Percentiles rank a stretch among this genome's conserved stretches.
These are phyloP conservation scores for Iphiclides podalirius DNA, from an alignment of 2,888 invertebrate genomes.

Conservation along the genomic window DNA sequence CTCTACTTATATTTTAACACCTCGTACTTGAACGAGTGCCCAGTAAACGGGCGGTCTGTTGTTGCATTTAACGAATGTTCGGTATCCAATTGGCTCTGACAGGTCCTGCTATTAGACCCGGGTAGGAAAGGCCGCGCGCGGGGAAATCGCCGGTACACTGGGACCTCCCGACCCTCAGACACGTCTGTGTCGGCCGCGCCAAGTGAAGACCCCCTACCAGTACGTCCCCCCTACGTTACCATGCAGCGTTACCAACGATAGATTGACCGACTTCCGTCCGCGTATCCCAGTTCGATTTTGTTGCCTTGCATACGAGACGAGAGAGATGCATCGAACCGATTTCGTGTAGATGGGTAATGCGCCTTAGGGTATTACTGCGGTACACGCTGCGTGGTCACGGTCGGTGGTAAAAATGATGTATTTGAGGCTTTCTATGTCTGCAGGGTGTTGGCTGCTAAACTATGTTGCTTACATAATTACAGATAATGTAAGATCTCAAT, in stretches of 20 bases:
- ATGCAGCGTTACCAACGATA: conserved; percentile 66
- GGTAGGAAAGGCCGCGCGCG: conserved; percentile 69
- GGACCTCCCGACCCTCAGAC: conserved; percentile 71
- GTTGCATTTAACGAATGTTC: conserved; percentile 30
- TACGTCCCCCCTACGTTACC: conserved; percentile 65
- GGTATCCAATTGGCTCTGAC: conserved; percentile 68
- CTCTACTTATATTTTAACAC: neutral
- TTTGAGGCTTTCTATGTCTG: conserved; percentile 73
- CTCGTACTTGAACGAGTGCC: too few species aligned
- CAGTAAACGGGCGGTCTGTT: conserved; percentile 22
- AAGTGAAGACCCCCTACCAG: conserved; percentile 75
- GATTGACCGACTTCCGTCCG: too few species aligned
- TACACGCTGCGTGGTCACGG: conserved; percentile 68
- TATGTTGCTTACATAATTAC: conserved; percentile 40
- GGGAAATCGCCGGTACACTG: conserved; percentile 66
- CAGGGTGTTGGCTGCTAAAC: conserved; percentile 76
- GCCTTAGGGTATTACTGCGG: too few species aligned
- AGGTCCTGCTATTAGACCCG: conserved; percentile 78
- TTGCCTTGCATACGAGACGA: too few species aligned
- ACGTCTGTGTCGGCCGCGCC: conserved; percentile 73
- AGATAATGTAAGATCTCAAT: conserved; percentile 28
- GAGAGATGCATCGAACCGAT: too few species aligned
- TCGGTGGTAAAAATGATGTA: conserved; percentile 41
- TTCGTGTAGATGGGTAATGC: too few species aligned
- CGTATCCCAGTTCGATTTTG: too few species aligned